Evolutionary conservation across 2,113 vertebrate species (phyloP), one percentile per base, ranked within the genome.

Genomic region (Paracanthobrama guichenoti): DNA sequence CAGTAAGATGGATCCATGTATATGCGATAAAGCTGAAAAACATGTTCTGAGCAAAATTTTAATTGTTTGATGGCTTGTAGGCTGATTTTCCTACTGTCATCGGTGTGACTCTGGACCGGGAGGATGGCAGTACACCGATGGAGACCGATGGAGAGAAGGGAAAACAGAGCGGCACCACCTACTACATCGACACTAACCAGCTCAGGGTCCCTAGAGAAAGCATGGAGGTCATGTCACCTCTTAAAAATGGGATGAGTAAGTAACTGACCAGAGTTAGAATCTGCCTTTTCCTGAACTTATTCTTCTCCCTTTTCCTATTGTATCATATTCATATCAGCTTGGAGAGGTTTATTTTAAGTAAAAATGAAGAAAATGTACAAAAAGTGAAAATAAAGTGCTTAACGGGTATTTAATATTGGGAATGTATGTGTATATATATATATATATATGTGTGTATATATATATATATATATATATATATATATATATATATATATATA

Each of bases 171-270:
- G 96, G 97, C 6, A 97, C 97, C 0, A 96, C 95, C 6, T 99
- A 98, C 85, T 99, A 95, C 90, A 99, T 99, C 81, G 98, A 99
- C 85, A 99, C 97, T 84, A 99, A 99, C 90, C 96, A 98, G 83
- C 93, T 99, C 84, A 95, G 97, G 80, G 97, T 99, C 72, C 96
- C 98, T 2, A 94, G 98, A 81, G 97, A 99, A 90, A 98, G 93
- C 87, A 98, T 98, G 96, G 98, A 99, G 89, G 97, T 98, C 87
- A 97, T 98, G 93, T 99, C 97, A 80, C 98, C 98, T 0, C 94
- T 99, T 39, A 99, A 99, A 92, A 99, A 99, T 86, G 98, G 98
- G 91, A 99, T 98, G 97, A 98, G 98, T 99, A 96, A 67, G 96
- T 91, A 6, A 39, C 39, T 39, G 39, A 39, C 39, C 6, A 39